Base-by-base conservation (phyloP, 2,113 vertebrate genomes). In the Meleagris gallopavo region DNA sequence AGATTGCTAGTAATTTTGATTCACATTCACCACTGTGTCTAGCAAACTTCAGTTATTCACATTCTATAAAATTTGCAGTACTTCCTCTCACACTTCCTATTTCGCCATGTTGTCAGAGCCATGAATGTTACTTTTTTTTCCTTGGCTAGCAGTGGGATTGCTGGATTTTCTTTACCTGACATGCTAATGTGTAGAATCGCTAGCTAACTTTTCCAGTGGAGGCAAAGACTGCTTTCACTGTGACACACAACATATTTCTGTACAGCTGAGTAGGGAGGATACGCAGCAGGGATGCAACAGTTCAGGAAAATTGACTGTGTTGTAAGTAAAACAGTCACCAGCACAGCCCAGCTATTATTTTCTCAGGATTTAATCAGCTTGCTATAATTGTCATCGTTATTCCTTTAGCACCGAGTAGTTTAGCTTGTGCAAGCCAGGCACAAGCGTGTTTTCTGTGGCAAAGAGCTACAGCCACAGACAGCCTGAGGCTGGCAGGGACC, bases 11-110 rank as follows among this genome's bases (percentile, higher is more conserved):
- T 41, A 79, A 84, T 89, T 88, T n/a, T 76, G 70, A 89, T 87
- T 73, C 58, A 27, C 74, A 87, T 86, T 43, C 73, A 87, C 62
- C 77, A 34, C 83, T 79, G 52, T 54, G 72, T 92, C 77, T 85
- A 89, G n/a, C 89, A 95, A 83, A 58, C 77, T 89, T 17, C 54
- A 87, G 77, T 74, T 83, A 80, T 38, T 87, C 36, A 11, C 88
- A 84, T 69, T 21, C 67, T 83, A 38, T 34, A 70, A 89, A 87
- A 66, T 72, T 75, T 70, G 81, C 45, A 57, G 83, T 88, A 93
- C 83, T 80, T 94, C 77, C 90, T 95, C 89, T 94, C 86, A 82
- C 86, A 85, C 77, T 79, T 84, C 48, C 21, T 45, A 50, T 92
- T 88, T 88, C 95, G 67, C 90, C 77, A 32, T 4, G 6, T n/a